Evolutionary conservation across 2,113 vertebrate genomes (phyloP).

Genomic region (Gavialis gangeticus): DNA sequence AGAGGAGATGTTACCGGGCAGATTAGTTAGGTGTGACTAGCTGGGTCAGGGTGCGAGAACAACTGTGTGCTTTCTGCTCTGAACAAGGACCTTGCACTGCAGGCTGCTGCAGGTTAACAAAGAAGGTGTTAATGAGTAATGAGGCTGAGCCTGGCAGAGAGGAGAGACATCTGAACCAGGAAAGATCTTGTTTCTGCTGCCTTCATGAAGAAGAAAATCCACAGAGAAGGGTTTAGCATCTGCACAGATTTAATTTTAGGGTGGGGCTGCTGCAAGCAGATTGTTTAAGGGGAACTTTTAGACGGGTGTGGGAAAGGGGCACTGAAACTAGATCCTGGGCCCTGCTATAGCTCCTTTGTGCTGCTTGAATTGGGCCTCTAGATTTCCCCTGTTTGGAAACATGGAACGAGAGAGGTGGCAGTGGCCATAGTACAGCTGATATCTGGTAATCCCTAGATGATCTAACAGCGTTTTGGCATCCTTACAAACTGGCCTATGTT

Average conservation of each 20-base stretch:
- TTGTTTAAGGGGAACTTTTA: neutral
- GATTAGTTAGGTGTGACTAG: neutral
- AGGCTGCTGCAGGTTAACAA: fast-evolving
- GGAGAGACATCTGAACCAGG: neutral
- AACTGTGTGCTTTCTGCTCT: neutral
- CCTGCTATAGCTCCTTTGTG: neutral
- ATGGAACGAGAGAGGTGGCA: neutral
- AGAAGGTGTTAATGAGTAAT: constrained; percentile 7
- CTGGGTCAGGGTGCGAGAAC: neutral
- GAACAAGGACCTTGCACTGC: neutral
- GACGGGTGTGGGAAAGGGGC: neutral
- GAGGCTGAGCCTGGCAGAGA: neutral
- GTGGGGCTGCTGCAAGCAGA: neutral
- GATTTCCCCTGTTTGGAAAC: neutral
- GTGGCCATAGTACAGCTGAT: neutral
- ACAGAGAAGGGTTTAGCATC: fast-evolving
- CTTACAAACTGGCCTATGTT: neutral
- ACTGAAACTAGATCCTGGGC: neutral
- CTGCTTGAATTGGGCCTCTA: neutral
- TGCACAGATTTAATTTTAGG: neutral
- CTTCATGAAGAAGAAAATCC: fast-evolving
- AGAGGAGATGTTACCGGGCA: neutral
- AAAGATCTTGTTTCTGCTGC: neutral
- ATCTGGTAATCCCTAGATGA: neutral
- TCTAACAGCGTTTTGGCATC: neutral